phyloP scores from a whole-genome alignment of 1,140 invertebrate genomes.

The Phenacoccus solenopsis region DNA sequence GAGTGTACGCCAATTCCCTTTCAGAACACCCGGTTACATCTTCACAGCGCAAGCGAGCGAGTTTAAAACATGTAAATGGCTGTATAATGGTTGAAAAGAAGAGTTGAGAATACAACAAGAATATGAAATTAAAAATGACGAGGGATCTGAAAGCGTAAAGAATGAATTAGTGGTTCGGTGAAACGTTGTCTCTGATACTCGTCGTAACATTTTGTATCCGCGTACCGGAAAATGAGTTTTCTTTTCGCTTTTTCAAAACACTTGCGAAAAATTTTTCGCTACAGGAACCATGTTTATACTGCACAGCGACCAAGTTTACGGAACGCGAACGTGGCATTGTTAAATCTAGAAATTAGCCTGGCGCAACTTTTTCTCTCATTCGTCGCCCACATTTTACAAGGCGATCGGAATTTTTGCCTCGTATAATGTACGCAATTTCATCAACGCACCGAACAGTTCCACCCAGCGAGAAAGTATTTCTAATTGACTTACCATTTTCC shows the following conservation, averaged over 20 bases:
- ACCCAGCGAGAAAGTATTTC: not conserved
- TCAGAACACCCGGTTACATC: no score
- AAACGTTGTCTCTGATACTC: not conserved
- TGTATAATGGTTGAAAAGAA: not conserved
- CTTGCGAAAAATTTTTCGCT: not conserved
- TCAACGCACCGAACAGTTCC: not conserved
- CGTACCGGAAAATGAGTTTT: constrained; percentile 1
- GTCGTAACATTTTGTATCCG: not conserved
- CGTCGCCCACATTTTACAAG: not conserved
- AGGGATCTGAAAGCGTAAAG: not conserved
- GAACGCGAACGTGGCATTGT: not conserved
- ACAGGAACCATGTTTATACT: not conserved
- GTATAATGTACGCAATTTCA: not conserved
- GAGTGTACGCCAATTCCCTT: no score
- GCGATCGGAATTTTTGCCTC: not conserved
- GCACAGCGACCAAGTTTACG: not conserved
- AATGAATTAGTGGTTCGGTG: not conserved
- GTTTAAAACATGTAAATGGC: not conserved
- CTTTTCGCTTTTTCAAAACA: not conserved
- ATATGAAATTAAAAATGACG: constrained; percentile 3
- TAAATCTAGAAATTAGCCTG: not conserved
- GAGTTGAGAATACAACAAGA: not conserved
- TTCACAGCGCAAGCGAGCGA: no score
- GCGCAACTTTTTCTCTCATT: not conserved
- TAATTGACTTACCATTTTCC: not conserved